Base-by-base conservation (phyloP, 1,140 invertebrate genomes). In the Cyrtorhinus lividipennis region DNA sequence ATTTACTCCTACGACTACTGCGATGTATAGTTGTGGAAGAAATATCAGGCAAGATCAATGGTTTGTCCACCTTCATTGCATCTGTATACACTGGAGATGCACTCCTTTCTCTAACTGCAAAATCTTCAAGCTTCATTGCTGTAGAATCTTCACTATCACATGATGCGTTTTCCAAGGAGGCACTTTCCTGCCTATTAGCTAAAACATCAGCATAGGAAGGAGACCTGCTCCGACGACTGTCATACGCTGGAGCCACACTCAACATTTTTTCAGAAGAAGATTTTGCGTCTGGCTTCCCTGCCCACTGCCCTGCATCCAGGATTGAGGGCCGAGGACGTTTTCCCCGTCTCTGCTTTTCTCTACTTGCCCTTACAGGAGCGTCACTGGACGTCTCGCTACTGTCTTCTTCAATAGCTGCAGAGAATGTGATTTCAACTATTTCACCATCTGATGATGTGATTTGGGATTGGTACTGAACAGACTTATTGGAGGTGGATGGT, bases 121-220 rank as follows among this genome's bases (percentile, higher is more conserved):
- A n/a, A n/a, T n/a, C n/a, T n/a, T n/a, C n/a, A n/a, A n/a, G n/a
- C n/a, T n/a, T n/a, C n/a, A n/a, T n/a, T n/a, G n/a, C n/a, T n/a
- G n/a, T n/a, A n/a, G n/a, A n/a, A n/a, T n/a, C n/a, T n/a, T n/a
- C n/a, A n/a, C n/a, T n/a, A n/a, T n/a, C n/a, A n/a, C n/a, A n/a
- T n/a, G n/a, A n/a, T n/a, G n/a, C n/a, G n/a, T n/a, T n/a, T n/a
- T n/a, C n/a, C n/a, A n/a, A n/a, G n/a, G n/a, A n/a, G n/a, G n/a
- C n/a, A n/a, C n/a, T n/a, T n/a, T n/a, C 48, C 20, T 53, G 48
- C 20, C 48, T 53, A 53, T 53, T 53, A 20, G 48, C 48, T 53
- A 53, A 53, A 10, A 53, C 48, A 53, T 53, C 48, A 10, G 48
- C 48, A 22, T 53, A 53, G 8, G 48, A 53, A 53, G 48, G 48